These are phyloP conservation scores for Carpatolechia fugitivella DNA, from an alignment of 2,888 invertebrate species.

Conservation along the genomic window DNA sequence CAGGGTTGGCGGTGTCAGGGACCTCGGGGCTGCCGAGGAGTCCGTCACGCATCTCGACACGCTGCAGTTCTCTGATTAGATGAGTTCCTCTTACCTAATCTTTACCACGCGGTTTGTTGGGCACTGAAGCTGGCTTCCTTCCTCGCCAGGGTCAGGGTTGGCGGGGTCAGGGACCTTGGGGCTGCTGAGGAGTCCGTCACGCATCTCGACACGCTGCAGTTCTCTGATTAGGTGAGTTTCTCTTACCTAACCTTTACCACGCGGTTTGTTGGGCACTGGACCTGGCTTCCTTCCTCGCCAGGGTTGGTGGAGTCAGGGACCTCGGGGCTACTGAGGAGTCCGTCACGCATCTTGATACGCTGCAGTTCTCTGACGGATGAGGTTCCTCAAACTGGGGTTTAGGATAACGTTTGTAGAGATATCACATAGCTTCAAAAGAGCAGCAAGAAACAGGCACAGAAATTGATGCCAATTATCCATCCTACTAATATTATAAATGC, in stretches of 20 bases:
- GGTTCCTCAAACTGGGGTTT: too few species aligned
- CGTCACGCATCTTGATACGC: conserved; percentile 86
- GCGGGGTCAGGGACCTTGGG: conserved; percentile 82
- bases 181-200: conserved; percentile 82
- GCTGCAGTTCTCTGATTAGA: conserved; percentile 94
- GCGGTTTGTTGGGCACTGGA: conserved; percentile 81
- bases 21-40: conserved; percentile 81
- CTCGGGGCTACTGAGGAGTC: conserved; percentile 82
- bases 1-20: conserved; percentile 82
- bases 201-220: conserved; percentile 89
- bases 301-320: conserved; percentile 82
- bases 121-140: conserved; percentile 94
- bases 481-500: too few species aligned
- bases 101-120: not conserved
- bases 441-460: too few species aligned
- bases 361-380: conserved; percentile 95
- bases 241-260: conserved; percentile 82
- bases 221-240: conserved; percentile 92
- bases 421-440: too few species aligned
- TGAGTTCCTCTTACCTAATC: conserved; percentile 69
- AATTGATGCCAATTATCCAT: not conserved
- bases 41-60: conserved; percentile 87
- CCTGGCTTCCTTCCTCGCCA: conserved; percentile 92
- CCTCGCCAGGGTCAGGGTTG: conserved; percentile 88
- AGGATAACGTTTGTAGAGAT: too few species aligned